Evolutionary conservation across 2,797 vertebrate genomes (phyloP).

Genomic region (Xerus rutilus): DNA sequence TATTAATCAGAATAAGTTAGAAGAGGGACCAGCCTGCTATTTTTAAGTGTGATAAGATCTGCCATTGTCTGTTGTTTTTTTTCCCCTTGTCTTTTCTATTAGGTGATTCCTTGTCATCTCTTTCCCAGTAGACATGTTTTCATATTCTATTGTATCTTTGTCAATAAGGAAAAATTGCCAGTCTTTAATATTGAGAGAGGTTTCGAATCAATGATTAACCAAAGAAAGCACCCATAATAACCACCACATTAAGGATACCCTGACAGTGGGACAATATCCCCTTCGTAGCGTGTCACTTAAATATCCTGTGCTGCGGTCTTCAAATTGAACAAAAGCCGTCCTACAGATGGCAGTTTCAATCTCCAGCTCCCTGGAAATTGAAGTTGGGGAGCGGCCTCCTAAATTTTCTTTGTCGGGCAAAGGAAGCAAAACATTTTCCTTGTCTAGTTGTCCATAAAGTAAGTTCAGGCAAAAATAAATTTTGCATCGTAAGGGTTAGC

Average conservation of each 20-base stretch:
- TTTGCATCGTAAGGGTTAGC: slow-evolving; percentile 56
- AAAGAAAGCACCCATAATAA: not conserved
- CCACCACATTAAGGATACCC: not conserved
- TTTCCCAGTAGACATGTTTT: slow-evolving; percentile 58
- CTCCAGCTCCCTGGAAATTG: slow-evolving; percentile 12
- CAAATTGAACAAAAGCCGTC: slow-evolving; percentile 57
- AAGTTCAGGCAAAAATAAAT: slow-evolving; percentile 78
- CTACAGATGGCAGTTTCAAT: not conserved
- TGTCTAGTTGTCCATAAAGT: slow-evolving; percentile 17
- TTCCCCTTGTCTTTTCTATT: not conserved
- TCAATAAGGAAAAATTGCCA: not conserved
- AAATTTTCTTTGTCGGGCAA: slow-evolving; percentile 61
- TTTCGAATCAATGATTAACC: slow-evolving; percentile 10
- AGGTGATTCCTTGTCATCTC: not conserved
- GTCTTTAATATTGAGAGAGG: not conserved
- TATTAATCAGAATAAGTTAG: slow-evolving; percentile 68
- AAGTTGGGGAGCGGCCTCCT: slow-evolving; percentile 57
- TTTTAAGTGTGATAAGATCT: not conserved
- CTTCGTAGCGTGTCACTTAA: not conserved
- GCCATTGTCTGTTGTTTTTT: not conserved
- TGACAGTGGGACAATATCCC: not conserved
- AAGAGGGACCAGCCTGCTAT: slow-evolving; percentile 42
- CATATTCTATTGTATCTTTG: not conserved
- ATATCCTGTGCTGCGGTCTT: not conserved
- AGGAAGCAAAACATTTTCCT: slow-evolving; percentile 56